Conservation (phyloP, 2,888 invertebrate genomes). For the Agonum fuliginosum region DNA sequence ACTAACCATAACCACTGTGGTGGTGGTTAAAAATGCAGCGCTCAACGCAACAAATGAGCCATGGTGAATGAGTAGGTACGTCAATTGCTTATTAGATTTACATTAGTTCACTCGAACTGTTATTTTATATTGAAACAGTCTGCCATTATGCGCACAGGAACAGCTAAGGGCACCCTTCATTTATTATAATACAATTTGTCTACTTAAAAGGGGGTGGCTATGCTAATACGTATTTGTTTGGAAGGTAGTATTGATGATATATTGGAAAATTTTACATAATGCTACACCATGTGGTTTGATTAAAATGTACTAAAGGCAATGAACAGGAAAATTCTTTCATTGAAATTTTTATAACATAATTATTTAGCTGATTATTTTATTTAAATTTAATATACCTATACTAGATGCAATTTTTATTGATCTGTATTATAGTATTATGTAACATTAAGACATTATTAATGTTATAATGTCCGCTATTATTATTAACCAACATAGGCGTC, state of each 20-base stretch:
- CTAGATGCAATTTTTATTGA: too few species aligned
- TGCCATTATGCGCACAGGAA: not conserved
- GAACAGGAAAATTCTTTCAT: not conserved
- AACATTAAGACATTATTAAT: too few species aligned
- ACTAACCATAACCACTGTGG: constrained; percentile 25
- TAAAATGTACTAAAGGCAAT: too few species aligned
- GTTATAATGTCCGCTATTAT: too few species aligned
- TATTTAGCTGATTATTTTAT: too few species aligned
- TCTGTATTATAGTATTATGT: too few species aligned
- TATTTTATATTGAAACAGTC: constrained; percentile 36
- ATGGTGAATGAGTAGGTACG: constrained; percentile 24
- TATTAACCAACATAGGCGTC: too few species aligned
- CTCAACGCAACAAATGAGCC: constrained; percentile 17
- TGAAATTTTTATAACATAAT: not conserved
- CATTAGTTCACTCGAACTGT: constrained; percentile 15
- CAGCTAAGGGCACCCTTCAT: constrained; percentile 44
- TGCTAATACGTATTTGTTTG: constrained; percentile 55
- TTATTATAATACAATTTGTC: constrained; percentile 60
- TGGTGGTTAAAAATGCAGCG: constrained; percentile 14
- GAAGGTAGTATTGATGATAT: constrained; percentile 52
- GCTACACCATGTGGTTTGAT: not conserved
- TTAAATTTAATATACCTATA: too few species aligned
- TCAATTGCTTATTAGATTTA: constrained; percentile 28
- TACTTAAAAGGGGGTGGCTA: constrained; percentile 57
- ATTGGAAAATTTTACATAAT: not conserved